Conservation (phyloP, 2,113 vertebrate species). For the Lynx canadensis region DNA sequence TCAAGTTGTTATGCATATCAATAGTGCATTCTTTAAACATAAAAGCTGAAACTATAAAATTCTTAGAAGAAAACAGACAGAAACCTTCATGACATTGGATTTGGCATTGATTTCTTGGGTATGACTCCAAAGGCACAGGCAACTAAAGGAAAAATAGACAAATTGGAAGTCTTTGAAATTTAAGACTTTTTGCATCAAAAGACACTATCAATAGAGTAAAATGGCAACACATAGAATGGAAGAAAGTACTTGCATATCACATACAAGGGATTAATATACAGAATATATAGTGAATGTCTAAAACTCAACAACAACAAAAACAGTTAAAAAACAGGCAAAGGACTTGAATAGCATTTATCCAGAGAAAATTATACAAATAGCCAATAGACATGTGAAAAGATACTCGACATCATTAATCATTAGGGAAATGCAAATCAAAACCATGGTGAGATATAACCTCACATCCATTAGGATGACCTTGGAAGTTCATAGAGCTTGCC, state of each 20-base stretch:
- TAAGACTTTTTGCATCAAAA: not conserved
- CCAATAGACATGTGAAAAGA: not conserved
- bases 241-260: not conserved
- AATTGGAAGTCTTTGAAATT: not conserved
- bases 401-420: not conserved
- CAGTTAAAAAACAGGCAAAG: not conserved
- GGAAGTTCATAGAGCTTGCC: no score
- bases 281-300: not conserved
- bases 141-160: not conserved
- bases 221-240: not conserved
- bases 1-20: not conserved
- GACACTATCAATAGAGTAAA: not conserved
- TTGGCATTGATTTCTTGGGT: not conserved
- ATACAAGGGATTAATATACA: not conserved
- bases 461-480: not conserved
- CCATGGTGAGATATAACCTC: not conserved
- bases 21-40: not conserved
- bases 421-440: not conserved
- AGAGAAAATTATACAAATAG: not conserved
- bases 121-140: not conserved
- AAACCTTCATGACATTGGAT: not conserved
- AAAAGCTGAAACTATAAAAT: not conserved
- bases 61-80: not conserved
- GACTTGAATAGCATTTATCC: not conserved
- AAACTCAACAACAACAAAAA: not conserved